Conservation (phyloP, 1,140 invertebrate species). For the Drosophila bocqueti region DNA sequence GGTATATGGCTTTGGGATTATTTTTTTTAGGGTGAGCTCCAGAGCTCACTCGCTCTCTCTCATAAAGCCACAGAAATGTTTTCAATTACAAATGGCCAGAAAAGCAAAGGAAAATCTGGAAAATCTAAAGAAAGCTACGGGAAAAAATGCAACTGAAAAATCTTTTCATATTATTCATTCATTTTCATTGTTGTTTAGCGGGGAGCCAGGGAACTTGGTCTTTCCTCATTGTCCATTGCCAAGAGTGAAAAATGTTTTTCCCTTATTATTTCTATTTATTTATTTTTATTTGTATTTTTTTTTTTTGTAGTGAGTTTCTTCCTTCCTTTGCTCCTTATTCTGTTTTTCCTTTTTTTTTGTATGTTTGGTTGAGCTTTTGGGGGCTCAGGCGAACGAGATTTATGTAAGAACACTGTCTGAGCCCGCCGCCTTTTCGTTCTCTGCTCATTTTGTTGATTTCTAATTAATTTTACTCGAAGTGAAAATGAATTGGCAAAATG, state of each 20-base stretch:
- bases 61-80: constrained; percentile 45
- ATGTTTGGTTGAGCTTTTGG: constrained; percentile 37
- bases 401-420: constrained; percentile 54
- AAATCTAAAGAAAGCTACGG: constrained; percentile 16
- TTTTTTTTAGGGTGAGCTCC: not conserved
- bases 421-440: constrained; percentile 29
- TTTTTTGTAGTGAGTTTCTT: constrained; percentile 13
- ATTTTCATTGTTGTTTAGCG: constrained; percentile 67
- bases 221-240: constrained; percentile 46
- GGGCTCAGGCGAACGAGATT: constrained; percentile 53
- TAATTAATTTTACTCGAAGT: constrained; percentile 75
- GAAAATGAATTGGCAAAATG: constrained; percentile 79
- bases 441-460: constrained; percentile 76
- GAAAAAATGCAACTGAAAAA: constrained; percentile 62
- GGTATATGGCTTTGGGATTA: not conserved
- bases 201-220: constrained; percentile 16
- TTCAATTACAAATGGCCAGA: constrained; percentile 54
- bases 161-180: constrained; percentile 68
- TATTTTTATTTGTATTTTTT: constrained; percentile 8
- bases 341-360: constrained; percentile 15
- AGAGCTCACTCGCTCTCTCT: not conserved
- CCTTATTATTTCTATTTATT: constrained; percentile 40
- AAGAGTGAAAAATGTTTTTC: constrained; percentile 56
- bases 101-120: not conserved
- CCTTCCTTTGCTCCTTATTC: constrained; percentile 16